A percentile compares a stretch with the other conserved stretches of the same genome.
Evolutionary conservation across 2,113 vertebrate species (phyloP).

Genomic region (Neolamprologus falcicula): DNA sequence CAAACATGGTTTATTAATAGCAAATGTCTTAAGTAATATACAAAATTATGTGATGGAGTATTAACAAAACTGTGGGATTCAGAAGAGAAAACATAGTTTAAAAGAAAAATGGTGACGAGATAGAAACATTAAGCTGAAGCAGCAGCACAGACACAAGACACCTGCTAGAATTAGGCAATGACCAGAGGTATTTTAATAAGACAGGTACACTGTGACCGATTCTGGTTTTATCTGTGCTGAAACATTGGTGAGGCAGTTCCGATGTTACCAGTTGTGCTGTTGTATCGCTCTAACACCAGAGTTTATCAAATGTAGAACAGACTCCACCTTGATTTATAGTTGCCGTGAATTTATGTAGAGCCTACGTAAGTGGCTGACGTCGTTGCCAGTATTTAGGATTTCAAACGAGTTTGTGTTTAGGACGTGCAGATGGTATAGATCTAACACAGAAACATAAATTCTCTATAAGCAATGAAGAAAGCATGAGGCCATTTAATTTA

Average conservation of each 20-base stretch:
- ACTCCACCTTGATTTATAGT: neutral
- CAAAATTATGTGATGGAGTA: neutral
- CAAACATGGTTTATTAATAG: neutral
- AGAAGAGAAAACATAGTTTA: neutral
- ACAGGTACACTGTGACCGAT: neutral
- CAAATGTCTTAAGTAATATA: accelerated
- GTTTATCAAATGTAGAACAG: neutral
- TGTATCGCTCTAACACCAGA: neutral
- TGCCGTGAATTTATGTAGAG: neutral
- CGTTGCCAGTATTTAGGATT: neutral
- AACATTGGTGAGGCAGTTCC: neutral
- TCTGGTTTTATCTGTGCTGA: neutral
- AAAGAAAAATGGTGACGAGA: neutral
- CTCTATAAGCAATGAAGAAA: neutral
- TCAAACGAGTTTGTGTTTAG: neutral
- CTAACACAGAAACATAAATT: too few species aligned
- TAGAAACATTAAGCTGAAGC: neutral
- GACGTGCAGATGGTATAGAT: neutral
- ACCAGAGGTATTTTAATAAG: neutral
- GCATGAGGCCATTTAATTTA: neutral
- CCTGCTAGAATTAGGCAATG: neutral
- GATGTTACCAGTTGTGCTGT: neutral
- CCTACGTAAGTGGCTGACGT: accelerated
- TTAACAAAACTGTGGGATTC: neutral
- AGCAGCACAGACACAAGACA: neutral